Conservation (phyloP, 2,113 vertebrate species). For the Myodes glareolus region DNA sequence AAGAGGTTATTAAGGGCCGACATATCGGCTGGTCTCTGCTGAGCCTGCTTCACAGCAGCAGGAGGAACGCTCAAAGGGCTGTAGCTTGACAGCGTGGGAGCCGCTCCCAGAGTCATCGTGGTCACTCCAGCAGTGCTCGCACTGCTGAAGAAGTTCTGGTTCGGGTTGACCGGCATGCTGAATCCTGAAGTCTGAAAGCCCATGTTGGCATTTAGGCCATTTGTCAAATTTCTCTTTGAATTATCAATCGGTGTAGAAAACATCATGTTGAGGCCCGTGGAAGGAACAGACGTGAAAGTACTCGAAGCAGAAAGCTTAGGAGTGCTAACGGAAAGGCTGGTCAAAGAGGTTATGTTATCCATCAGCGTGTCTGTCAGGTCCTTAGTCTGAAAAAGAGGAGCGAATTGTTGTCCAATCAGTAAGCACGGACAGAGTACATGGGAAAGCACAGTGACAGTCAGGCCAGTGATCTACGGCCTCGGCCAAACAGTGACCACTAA, state of each 20-base stretch:
- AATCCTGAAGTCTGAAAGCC: conserved; percentile 91
- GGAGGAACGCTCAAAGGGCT: conserved; percentile 83
- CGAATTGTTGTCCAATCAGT: conserved; percentile 27
- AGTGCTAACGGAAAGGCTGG: conserved; percentile 87
- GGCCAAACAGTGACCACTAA: not conserved
- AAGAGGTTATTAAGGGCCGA: conserved; percentile 96
- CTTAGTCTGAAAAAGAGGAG: conserved; percentile 91
- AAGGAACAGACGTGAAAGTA: conserved; percentile 87
- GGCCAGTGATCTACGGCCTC: not conserved
- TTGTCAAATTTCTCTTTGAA: conserved; percentile 88
- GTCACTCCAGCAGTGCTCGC: conserved; percentile 75
- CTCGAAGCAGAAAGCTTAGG: conserved; percentile 87
- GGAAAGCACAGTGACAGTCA: conserved; percentile 54
- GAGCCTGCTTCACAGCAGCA: conserved; percentile 81
- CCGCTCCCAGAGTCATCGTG: conserved; percentile 86
- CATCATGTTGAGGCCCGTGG: conserved; percentile 86
- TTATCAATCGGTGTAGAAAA: conserved; percentile 86
- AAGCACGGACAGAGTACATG: conserved; percentile 31
- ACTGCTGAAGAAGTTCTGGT: conserved; percentile 89
- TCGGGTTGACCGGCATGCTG: conserved; percentile 87
- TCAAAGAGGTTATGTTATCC: conserved; percentile 94
- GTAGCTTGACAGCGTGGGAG: conserved; percentile 92
- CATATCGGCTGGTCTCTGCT: conserved; percentile 91
- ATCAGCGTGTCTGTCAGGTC: conserved; percentile 96
- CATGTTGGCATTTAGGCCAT: conserved; percentile 91